Evolutionary conservation across 1,140 invertebrate species (phyloP), one percentile per base, ranked within the genome.

Genomic region (Frieseomelitta varia): DNA sequence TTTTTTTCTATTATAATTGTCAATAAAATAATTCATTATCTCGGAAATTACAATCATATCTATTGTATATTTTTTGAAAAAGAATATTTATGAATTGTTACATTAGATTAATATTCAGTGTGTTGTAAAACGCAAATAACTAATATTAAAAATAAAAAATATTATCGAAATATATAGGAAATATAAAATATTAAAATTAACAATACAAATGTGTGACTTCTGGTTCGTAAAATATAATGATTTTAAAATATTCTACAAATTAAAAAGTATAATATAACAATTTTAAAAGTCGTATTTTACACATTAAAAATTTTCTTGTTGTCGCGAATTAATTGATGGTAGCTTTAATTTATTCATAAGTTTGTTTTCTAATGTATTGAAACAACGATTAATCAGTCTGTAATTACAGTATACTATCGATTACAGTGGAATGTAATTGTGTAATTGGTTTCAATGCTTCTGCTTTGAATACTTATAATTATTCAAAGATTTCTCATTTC

Each of bases 361-460:
- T 47, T 27, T 61, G 51, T 75, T 47, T 75, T 21, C 27, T 39
- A 67, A 53, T 27, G 39, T 47, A 27, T 1, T 19, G 19, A 4
- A 73, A 30, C 19, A 65, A 73, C 21, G 24, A 81, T 30, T 63
- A 34, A 67, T 30, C 27, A 67, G 58, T 30, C 21, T 15, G n/a
- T 75, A 75, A 75, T 81, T 30, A 39, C 1, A 21, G 21, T 63
- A 19, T 10, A 11, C n/a, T 8, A 12, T n/a, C 65, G 27, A 81
- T 65, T 74, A 47, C 30, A 63, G 47, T 27, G 24, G 30, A 73
- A 81, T 55, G 24, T 14, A 75, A 53, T 47, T 17, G 15, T 53
- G 3, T 24, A 27, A 65, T 81, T 67, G 24, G 58, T 55, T 81
- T 81, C 27, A 34, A 1, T 4, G 71, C 21, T 75, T 81, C 61